Percentiles rank a stretch among this genome's conserved stretches.
Evolutionary conservation across 1,140 invertebrate species (phyloP).

Genomic region (Leguminivora glycinivorella): DNA sequence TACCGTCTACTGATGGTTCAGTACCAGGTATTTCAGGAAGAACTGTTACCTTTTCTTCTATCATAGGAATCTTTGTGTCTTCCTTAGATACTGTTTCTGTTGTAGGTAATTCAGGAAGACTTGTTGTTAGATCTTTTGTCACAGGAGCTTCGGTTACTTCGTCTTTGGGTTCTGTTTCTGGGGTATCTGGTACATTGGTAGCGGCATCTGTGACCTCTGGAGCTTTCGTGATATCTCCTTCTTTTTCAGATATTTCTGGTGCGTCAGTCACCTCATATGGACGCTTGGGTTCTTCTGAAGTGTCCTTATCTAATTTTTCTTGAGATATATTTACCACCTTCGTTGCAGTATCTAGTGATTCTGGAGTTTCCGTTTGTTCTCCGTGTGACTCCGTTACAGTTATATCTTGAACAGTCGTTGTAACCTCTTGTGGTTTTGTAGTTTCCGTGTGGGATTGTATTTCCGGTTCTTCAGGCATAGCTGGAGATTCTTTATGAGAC

Average conservation of each 20-base stretch:
- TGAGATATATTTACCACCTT: background rate
- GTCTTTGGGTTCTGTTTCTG: background rate
- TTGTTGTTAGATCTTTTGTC: background rate
- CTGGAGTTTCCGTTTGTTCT: background rate
- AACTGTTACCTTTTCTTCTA: background rate
- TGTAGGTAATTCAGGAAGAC: background rate
- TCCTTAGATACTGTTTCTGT: background rate
- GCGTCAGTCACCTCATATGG: constrained; percentile 1
- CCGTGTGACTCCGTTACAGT: background rate
- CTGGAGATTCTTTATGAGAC: background rate
- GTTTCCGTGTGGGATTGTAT: background rate
- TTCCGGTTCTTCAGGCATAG: background rate
- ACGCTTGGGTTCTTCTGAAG: constrained; percentile 30
- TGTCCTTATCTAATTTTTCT: background rate
- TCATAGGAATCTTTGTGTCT: background rate
- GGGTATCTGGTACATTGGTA: background rate
- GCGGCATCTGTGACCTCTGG: constrained; percentile 30
- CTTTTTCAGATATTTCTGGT: constrained; percentile 27
- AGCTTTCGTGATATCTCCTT: constrained; percentile 34
- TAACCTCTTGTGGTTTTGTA: constrained; percentile 12
- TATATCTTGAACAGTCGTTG: background rate
- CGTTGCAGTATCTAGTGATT: background rate
- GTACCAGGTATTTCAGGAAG: background rate
- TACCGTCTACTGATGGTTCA: background rate
- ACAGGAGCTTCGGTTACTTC: background rate